Conservation (phyloP, 2,797 vertebrate species). For the Netta rufina region DNA sequence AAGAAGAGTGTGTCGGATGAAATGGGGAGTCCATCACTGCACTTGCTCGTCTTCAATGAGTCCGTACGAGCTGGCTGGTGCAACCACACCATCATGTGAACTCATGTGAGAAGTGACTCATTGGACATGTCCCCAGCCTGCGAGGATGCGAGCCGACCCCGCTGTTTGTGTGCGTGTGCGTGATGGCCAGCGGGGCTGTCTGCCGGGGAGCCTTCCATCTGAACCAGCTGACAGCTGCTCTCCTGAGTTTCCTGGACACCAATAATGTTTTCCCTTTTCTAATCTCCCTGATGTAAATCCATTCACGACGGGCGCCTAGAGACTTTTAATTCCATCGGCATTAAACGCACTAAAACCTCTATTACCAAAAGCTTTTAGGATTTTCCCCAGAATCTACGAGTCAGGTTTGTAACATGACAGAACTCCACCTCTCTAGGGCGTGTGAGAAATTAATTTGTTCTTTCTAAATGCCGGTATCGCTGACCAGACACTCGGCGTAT, state of each 20-base stretch:
- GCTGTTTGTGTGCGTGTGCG: fast-evolving
- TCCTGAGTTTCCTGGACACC: slow-evolving; percentile 67
- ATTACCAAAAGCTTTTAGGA: slow-evolving; percentile 77
- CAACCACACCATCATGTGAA: not conserved
- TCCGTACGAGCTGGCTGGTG: not conserved
- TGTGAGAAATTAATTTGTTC: slow-evolving; percentile 67
- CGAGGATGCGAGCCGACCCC: fast-evolving
- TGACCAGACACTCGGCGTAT: slow-evolving; percentile 15
- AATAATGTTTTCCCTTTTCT: slow-evolving; percentile 65
- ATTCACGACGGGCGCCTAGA: slow-evolving; percentile 68
- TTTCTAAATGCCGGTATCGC: slow-evolving; percentile 45
- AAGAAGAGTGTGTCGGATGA: not conserved
- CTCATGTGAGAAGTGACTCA: fast-evolving
- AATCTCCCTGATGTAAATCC: slow-evolving; percentile 77
- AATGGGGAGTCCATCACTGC: not conserved
- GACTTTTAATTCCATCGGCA: slow-evolving; percentile 75
- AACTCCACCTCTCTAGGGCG: slow-evolving; percentile 61
- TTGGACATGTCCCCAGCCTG: fast-evolving
- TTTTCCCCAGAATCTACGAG: slow-evolving; percentile 71
- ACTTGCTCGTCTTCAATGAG: fast-evolving
- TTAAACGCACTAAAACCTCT: slow-evolving; percentile 77
- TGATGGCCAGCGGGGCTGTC: not conserved
- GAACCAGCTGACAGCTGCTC: slow-evolving; percentile 66
- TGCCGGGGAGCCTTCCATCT: slow-evolving; percentile 17
- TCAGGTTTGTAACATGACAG: slow-evolving; percentile 67